Base-by-base conservation (phyloP, 2,797 vertebrate genomes). In the Oreonectes daqikongensis region DNA sequence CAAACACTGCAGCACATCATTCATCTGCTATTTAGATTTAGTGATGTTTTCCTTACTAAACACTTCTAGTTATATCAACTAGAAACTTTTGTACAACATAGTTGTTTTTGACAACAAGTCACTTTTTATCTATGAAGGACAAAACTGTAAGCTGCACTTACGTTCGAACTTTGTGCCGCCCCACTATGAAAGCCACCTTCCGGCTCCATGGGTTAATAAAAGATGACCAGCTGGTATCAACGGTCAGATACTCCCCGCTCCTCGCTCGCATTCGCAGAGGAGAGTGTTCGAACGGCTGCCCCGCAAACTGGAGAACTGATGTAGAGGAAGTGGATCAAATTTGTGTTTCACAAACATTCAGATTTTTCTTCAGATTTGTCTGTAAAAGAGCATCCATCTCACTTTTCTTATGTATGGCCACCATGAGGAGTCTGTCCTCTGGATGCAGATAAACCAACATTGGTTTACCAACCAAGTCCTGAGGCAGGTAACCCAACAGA, bases 201-300 rank as follows among this genome's bases (percentile, higher is more conserved):
- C 92, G 90, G 81, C 92, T 94, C 93, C 93, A 94, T 4, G 93
- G 93, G 75, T 94, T 93, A 32, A 94, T 90, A 0, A 93, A 94
- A 75, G 91, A 92, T 1, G 92, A 93, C 93, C 93, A 94, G 86
- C 92, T 93, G 80, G 92, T 94, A 78, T 94, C 93, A 30, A 94
- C 86, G 74, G 92, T 93, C 59, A 94, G 87, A 2, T 94, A 94
- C 38, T 93, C 93, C 2, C 92, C 92, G 1, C 91, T 92, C 12
- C 89, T 89, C 11, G 92, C 85, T 1, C 91, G 91, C 77, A 94
- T 92, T 8, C 93, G 92, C 48, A 93, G 87, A 17, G 92, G 90
- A 0, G 89, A 91, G 80, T 94, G 92, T 57, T 93, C 91, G 32
- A 94, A 93, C 4, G 92, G 92, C 79, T 93, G 91, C 7, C 92